A percentile compares a stretch with the other conserved stretches of the same genome.
phyloP scores from a whole-genome alignment of 2,797 vertebrate genomes.

The Acanthornis magna region DNA sequence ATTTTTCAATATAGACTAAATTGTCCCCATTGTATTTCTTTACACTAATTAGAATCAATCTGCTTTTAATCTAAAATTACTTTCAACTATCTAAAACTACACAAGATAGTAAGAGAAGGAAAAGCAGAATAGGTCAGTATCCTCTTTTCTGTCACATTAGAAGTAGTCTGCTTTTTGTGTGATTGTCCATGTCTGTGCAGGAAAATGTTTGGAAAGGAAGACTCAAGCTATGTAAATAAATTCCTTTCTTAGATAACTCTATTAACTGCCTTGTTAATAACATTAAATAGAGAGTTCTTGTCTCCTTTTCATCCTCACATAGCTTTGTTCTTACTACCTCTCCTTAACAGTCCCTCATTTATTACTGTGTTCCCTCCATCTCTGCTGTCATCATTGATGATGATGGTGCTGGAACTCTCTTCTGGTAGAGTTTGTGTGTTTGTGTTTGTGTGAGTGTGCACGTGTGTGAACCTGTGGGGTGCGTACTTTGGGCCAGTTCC shows the following conservation, averaged over 20 bases:
- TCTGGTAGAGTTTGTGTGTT: background rate
- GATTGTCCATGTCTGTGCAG: background rate
- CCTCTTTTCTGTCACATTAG: background rate
- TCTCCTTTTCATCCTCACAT: background rate
- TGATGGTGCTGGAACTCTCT: background rate
- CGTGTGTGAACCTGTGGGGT: accelerated
- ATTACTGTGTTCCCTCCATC: background rate
- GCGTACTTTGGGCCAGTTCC: background rate
- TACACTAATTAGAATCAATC: background rate
- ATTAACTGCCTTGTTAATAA: background rate
- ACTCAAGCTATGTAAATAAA: background rate
- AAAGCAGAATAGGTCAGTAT: background rate
- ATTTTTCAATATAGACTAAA: background rate
- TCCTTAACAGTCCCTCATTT: background rate
- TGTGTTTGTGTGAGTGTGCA: background rate
- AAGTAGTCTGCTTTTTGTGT: background rate
- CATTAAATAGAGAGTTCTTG: background rate
- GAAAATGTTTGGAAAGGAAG: background rate
- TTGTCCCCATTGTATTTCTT: background rate
- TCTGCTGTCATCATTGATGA: background rate
- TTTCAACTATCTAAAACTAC: background rate
- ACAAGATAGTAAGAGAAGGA: background rate
- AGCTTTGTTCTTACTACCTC: background rate
- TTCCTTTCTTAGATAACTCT: background rate
- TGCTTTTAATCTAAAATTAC: background rate